phyloP scores from a whole-genome alignment of 2,113 vertebrate genomes.

The Uria lomvia region DNA sequence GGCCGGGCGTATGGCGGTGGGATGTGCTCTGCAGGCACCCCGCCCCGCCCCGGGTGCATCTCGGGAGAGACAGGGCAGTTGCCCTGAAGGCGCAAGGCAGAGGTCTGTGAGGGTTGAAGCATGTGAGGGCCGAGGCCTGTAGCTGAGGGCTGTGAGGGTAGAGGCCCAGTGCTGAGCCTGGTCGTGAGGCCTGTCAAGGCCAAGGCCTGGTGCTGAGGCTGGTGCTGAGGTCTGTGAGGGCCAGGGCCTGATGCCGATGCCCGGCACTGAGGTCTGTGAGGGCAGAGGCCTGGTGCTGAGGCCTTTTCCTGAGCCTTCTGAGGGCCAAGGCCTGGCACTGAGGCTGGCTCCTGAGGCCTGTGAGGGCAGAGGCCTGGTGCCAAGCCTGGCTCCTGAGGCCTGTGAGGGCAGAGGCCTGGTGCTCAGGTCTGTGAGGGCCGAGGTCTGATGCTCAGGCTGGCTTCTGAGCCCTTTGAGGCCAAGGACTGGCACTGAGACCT shows the following conservation, averaged over 20 bases:
- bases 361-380: not conserved
- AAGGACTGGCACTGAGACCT: not conserved
- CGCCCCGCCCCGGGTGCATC: too few relatives aligned
- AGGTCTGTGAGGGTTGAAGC: not conserved
- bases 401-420: not conserved
- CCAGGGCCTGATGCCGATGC: too few relatives aligned
- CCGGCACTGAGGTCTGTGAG: not conserved
- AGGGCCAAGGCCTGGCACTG: not conserved
- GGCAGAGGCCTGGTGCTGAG: fast-evolving
- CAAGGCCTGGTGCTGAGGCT: too few relatives aligned
- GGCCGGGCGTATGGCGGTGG: fast-evolving
- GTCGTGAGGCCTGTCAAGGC: too few relatives aligned
- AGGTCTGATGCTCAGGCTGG: not conserved
- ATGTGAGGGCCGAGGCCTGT: too few relatives aligned
- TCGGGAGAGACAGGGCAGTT: too few relatives aligned
- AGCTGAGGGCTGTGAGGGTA: too few relatives aligned
- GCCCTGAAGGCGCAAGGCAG: not conserved
- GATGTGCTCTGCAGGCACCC: too few relatives aligned
- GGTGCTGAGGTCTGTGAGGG: not conserved
- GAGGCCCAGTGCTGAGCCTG: not conserved
- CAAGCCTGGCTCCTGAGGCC: not conserved
- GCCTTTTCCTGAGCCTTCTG: not conserved
- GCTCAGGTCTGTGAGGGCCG: not conserved
- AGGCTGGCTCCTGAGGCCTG: not conserved
- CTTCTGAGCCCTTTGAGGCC: not conserved